Conservation (phyloP, 2,888 invertebrate species). For the Drosophila subsilvestris region DNA sequence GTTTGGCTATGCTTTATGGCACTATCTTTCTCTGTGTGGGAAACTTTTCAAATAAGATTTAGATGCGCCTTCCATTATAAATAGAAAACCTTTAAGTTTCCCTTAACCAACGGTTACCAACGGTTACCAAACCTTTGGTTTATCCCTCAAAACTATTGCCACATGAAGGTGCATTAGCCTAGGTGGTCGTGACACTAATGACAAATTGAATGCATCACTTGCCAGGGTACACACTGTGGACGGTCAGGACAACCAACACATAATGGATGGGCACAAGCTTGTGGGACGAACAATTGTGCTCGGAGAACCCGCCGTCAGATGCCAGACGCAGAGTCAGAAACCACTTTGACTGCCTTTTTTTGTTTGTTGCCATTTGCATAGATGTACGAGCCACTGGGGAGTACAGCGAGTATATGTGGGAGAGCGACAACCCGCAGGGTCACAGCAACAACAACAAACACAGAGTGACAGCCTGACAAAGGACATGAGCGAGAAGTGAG, state of each 20-base stretch:
- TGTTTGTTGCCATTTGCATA: slow-evolving; percentile 51
- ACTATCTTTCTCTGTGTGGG: too few species aligned
- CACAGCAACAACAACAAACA: slow-evolving; percentile 23
- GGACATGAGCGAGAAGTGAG: slow-evolving; percentile 27
- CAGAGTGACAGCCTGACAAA: slow-evolving; percentile 45
- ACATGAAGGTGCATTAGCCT: slow-evolving; percentile 9
- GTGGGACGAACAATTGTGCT: slow-evolving; percentile 10
- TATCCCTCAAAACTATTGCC: not conserved
- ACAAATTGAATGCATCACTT: slow-evolving; percentile 59
- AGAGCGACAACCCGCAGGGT: slow-evolving; percentile 41
- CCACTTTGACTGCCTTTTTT: slow-evolving; percentile 23
- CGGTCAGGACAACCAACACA: slow-evolving; percentile 7
- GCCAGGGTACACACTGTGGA: slow-evolving; percentile 25
- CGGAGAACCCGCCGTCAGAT: not conserved
- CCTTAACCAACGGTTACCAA: not conserved
- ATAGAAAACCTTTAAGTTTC: not conserved
- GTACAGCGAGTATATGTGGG: slow-evolving; percentile 13
- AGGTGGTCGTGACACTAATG: slow-evolving; percentile 38
- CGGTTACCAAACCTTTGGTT: not conserved
- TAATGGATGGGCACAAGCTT: slow-evolving; percentile 45
- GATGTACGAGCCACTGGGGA: slow-evolving; percentile 8
- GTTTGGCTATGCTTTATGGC: too few species aligned
- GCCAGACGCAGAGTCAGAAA: slow-evolving; percentile 26
- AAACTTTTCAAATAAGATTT: too few species aligned
- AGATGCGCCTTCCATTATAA: not conserved